These are phyloP conservation scores for Apus apus DNA, from an alignment of 2,113 vertebrate genomes.

Conservation along the genomic window DNA sequence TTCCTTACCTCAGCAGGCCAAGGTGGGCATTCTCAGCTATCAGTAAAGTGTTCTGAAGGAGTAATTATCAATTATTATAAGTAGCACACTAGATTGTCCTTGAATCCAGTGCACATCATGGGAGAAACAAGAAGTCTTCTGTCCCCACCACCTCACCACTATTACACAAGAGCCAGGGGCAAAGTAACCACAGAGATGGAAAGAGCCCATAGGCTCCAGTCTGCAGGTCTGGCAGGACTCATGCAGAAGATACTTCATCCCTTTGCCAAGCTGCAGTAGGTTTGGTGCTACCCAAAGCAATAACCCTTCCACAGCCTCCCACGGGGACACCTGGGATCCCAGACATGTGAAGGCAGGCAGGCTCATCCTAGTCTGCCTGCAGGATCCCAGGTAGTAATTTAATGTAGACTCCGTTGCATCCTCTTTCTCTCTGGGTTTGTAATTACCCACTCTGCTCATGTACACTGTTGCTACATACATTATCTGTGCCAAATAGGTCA, in stretches of 20 bases:
- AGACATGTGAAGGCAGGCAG: background rate
- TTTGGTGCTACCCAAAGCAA: background rate
- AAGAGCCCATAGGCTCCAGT: background rate
- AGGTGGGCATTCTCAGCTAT: background rate
- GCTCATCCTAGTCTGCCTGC: background rate
- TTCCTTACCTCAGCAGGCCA: constrained; percentile 26
- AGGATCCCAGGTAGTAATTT: background rate
- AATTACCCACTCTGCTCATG: background rate
- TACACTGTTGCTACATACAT: background rate
- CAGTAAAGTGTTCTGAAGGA: constrained; percentile 11
- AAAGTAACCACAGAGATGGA: background rate
- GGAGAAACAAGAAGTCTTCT: background rate
- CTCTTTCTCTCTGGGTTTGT: background rate
- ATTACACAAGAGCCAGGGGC: background rate
- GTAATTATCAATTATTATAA: background rate
- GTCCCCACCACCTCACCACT: background rate
- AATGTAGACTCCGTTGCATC: background rate
- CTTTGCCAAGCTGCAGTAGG: background rate
- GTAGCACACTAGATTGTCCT: background rate
- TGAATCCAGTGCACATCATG: background rate
- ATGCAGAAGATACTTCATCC: background rate
- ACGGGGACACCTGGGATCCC: background rate
- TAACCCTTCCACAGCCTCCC: background rate
- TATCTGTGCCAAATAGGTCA: background rate
- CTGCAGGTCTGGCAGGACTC: background rate